Conservation (phyloP, 2,113 vertebrate genomes). For the Isurus oxyrinchus region DNA sequence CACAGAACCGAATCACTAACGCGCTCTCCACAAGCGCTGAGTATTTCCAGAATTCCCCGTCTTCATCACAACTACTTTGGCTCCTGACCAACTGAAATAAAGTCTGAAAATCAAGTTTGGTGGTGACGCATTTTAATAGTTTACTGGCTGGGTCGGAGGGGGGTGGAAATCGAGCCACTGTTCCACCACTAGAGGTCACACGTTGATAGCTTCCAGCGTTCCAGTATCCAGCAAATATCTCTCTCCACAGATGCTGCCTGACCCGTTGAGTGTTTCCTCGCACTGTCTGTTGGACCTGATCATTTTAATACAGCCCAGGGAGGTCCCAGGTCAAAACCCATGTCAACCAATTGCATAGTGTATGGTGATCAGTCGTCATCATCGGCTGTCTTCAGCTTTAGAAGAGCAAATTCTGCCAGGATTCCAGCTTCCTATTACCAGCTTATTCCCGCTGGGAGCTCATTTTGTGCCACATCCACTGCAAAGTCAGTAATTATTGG, state of each 20-base stretch:
- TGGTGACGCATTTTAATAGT: not conserved
- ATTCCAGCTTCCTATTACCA: no score
- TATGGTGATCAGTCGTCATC: no score
- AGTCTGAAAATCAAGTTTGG: not conserved
- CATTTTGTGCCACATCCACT: no score
- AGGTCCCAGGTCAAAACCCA: not conserved
- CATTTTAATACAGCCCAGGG: not conserved
- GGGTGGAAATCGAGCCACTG: not conserved
- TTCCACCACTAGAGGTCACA: not conserved
- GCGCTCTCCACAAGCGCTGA: no score
- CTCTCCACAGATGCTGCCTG: not conserved
- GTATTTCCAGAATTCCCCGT: no score
- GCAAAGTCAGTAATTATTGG: no score
- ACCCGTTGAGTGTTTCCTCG: not conserved
- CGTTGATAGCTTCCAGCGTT: not conserved
- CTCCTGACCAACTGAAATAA: not conserved
- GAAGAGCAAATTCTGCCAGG: no score
- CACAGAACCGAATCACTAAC: no score
- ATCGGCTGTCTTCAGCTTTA: no score
- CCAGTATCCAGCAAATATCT: not conserved
- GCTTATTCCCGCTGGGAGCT: no score
- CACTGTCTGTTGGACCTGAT: not conserved
- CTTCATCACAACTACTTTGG: not conserved
- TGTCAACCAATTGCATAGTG: not conserved
- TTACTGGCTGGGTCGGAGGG: not conserved